phyloP scores from a whole-genome alignment of 2,888 invertebrate genomes.

The Amphipoea lucens region DNA sequence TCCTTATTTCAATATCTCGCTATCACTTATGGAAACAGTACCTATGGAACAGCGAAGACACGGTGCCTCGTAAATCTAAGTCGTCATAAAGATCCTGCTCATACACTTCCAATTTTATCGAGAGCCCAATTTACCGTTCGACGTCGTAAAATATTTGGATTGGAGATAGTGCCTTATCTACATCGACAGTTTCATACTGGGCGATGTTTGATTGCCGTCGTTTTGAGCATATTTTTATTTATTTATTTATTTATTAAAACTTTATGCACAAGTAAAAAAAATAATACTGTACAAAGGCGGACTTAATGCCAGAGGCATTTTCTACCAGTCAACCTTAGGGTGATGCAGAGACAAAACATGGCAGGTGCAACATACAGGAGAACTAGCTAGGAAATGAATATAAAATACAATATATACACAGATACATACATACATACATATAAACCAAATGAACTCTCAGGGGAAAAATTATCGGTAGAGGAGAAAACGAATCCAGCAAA shows the following conservation, averaged over 20 bases:
- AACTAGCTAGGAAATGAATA: no score
- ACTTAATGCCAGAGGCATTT: no score
- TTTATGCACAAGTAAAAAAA: no score
- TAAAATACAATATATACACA: no score
- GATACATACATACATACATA: no score
- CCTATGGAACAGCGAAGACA: slow-evolving; percentile 47
- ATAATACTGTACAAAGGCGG: no score
- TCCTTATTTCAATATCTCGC: slow-evolving; percentile 57
- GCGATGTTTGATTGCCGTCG: slow-evolving; percentile 17
- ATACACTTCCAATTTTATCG: slow-evolving; percentile 63
- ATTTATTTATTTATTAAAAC: neutral
- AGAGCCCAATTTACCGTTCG: slow-evolving; percentile 61
- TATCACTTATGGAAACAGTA: slow-evolving; percentile 65
- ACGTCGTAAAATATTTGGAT: slow-evolving; percentile 69
- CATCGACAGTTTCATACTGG: slow-evolving; percentile 46
- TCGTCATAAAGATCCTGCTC: slow-evolving; percentile 61
- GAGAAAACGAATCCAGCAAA: no score
- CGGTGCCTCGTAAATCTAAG: slow-evolving; percentile 64
- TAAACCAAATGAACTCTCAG: no score
- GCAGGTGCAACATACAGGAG: no score
- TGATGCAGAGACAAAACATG: no score
- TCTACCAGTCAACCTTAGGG: no score
- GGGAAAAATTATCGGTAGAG: no score
- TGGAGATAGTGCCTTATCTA: slow-evolving; percentile 62
- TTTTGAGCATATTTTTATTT: slow-evolving; percentile 13